Evolutionary conservation across 2,888 invertebrate species (phyloP).

Genomic region (Caenorhabditis sp.): DNA sequence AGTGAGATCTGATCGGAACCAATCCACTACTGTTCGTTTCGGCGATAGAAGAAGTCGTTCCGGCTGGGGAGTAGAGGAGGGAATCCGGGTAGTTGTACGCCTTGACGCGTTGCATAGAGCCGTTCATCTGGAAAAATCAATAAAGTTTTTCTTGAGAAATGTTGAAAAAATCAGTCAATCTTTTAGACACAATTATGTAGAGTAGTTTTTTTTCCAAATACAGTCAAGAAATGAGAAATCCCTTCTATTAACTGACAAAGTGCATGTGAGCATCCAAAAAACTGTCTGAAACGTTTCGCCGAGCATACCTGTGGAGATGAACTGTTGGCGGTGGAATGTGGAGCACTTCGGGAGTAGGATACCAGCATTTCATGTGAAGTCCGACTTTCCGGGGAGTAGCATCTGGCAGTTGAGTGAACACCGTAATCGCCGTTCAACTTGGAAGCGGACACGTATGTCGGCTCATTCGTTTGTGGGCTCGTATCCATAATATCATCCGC

Average conservation of each 20-base stretch:
- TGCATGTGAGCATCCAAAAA: no score
- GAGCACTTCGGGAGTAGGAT: conserved; percentile 52
- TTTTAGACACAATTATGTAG: no score
- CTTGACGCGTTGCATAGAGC: conserved; percentile 62
- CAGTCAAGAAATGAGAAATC: no score
- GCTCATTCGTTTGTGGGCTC: conserved; percentile 46
- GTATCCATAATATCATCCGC: conserved; percentile 58
- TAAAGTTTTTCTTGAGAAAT: no score
- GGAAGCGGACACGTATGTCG: conserved; percentile 48
- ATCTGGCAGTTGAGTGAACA: conserved; percentile 60
- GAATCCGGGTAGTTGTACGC: conserved; percentile 66
- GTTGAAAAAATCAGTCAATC: no score
- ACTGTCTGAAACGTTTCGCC: no score
- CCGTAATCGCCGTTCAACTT: conserved; percentile 52
- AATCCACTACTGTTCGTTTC: conserved; percentile 63
- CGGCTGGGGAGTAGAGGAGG: conserved; percentile 63
- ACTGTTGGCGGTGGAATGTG: conserved; percentile 52
- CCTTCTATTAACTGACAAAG: no score
- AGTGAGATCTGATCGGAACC: conserved; percentile 34
- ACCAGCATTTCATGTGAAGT: conserved; percentile 67
- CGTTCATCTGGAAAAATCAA: conserved; percentile 47
- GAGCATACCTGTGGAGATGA: conserved; percentile 57
- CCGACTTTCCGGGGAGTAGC: conserved; percentile 66
- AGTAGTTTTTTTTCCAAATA: no score
- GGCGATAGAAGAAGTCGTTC: conserved; percentile 62